Base-by-base conservation (phyloP, 2,888 invertebrate genomes). In the Pandemis cinnamomeana region DNA sequence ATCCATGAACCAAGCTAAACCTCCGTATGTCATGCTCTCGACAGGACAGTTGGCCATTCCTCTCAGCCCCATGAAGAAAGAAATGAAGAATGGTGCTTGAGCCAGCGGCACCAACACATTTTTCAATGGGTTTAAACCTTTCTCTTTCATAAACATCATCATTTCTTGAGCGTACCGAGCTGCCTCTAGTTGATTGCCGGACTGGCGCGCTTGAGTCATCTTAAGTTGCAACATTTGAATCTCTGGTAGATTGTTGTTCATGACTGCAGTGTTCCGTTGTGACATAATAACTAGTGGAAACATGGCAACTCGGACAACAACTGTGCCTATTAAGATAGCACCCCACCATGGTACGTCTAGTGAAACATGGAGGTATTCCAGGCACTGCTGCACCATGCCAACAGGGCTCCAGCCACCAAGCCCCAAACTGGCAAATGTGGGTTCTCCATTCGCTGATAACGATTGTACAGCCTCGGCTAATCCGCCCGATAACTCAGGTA, bases 281-380 rank as follows among this genome's bases (percentile, higher is more conserved):
- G 97, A 93, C 82, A 96, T 89, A 70, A 99, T 95, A 0, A 99
- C 97, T 71, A 99, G 88, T 0, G 99, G 99, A 81, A 99, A 98
- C 87, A 99, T 94, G 0, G 95, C 80, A 0, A 96, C 83, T 82
- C 99, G 95, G 0, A 99, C 95, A 46, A 95, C 88, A 1, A 97
- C 75, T 0, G 99, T 99, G n/a, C 97, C 97, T 71, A 97, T 90
- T 3, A 96, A 94, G 80, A 99, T 98, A 11, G 97, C 94, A 53
- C 95, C 96, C 98, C 99, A 99, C 99, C 99, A 99, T 0, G 99
- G 99, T 11, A 99, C 78, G 80, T 97, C 98, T 11, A 95, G 89
- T 0, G 95, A 90, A n/a, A 97, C 95, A 86, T 99, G 99, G 55
- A 99, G 80, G 82, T 94, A 96, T 89, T 99, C 99, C 81, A 99